A percentile compares a stretch with the other conserved stretches of the same genome.
phyloP scores from a whole-genome alignment of 2,888 invertebrate species.

The Augiades crinisus region DNA sequence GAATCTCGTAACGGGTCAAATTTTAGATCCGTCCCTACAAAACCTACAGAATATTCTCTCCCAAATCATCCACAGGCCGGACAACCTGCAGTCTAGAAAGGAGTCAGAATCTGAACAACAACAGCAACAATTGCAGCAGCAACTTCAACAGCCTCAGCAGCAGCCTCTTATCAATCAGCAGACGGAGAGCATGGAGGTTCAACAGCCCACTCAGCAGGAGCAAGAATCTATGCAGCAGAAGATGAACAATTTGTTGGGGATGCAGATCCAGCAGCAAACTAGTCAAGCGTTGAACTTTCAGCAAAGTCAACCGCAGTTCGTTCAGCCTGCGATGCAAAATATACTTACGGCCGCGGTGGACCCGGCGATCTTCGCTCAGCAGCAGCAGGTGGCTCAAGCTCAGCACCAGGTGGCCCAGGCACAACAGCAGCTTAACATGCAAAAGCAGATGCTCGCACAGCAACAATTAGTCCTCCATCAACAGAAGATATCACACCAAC shows the following conservation, averaged over 20 bases:
- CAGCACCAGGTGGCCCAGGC: conserved; percentile 71
- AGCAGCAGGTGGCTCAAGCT: conserved; percentile 71
- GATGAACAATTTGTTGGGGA: conserved; percentile 57
- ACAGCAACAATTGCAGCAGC: conserved; percentile 46
- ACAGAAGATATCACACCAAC: conserved; percentile 69
- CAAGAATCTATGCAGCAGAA: conserved; percentile 58
- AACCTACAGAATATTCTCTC: conserved; percentile 70
- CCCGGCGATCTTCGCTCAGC: conserved; percentile 60
- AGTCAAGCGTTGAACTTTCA: conserved; percentile 51
- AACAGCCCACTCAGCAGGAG: conserved; percentile 43
- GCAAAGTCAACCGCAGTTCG: conserved; percentile 51
- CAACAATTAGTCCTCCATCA: conserved; percentile 75
- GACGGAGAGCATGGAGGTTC: conserved; percentile 41
- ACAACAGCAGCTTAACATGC: conserved; percentile 72
- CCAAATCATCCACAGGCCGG: conserved; percentile 73
- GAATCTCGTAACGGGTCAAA: conserved; percentile 64
- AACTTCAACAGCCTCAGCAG: conserved; percentile 39
- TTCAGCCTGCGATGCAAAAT: conserved; percentile 47
- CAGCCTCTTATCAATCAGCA: conserved; percentile 40
- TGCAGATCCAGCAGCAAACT: conserved; percentile 56
- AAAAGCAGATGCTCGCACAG: conserved; percentile 72
- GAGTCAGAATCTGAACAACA: conserved; percentile 67
- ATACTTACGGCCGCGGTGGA: conserved; percentile 54
- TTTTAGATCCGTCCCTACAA: conserved; percentile 76
- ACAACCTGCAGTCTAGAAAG: conserved; percentile 61